Evolutionary conservation across 2,888 invertebrate species (phyloP), one percentile per base, ranked within the genome.

Genomic region (Parochlus steinenii): DNA sequence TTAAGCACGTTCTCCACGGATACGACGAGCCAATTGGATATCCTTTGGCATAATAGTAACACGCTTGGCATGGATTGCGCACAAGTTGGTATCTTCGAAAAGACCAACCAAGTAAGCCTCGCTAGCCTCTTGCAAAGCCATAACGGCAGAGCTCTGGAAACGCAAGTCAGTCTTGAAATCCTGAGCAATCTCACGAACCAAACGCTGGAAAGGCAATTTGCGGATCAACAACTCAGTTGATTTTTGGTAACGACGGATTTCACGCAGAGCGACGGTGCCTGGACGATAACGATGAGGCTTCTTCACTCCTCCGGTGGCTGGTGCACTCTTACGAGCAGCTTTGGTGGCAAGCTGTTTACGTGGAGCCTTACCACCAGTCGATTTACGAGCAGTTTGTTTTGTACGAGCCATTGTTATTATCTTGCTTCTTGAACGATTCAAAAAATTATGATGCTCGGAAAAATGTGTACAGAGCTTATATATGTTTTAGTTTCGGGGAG

Each of bases 211-310:
- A 3, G 86, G 86, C 61, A 86, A 63, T 61, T 86, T 86, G 49
- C 85, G 73, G 64, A 87, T 86, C 48, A 87, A 63, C 70, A 86
- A 69, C 59, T 87, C 86, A 7, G 87, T 87, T 3, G 81, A 81
- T 58, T 87, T 87, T 61, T 87, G 87, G 61, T 87, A 87, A 65
- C 86, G 74, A 61, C 87, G 71, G 59, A 87, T 87, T 70, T 89
- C 87, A 63, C 86, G 72, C 49, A 89, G 77, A 43, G 87, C 87
- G 44, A 89, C 86, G 18, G 86, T 87, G 65, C 92, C 92, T 42
- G 90, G 90, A 57, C 90, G 82, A 62, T 90, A 90, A 69, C 89
- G 80, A 76, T 92, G 90, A 44, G 90, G 90, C 58, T 92, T 92
- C 71, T 92, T 92, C 2, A 92, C 89, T 46, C 90, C 90, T 47